These are phyloP conservation scores for Drosophila athabasca DNA, from an alignment of 1,140 invertebrate species.

Conservation along the genomic window DNA sequence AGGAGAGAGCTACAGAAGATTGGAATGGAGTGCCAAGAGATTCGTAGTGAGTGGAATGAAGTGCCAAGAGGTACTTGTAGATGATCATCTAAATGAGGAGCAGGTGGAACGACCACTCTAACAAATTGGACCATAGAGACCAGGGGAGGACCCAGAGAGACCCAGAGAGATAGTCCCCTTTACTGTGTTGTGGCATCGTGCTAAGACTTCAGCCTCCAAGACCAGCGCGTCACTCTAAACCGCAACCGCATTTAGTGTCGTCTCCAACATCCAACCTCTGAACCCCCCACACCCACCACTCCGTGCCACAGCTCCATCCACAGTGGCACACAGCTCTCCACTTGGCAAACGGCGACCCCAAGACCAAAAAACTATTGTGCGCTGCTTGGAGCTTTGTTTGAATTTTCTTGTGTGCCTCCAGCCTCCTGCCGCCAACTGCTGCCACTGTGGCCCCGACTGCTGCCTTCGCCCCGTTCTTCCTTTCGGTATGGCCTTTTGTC, in stretches of 20 bases:
- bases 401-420: constrained; percentile 33
- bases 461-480: not conserved
- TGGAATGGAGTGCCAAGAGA: constrained; percentile 12
- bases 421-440: constrained; percentile 12
- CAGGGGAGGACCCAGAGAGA: not conserved
- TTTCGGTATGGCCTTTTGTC: constrained; percentile 33
- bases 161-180: constrained; percentile 3
- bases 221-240: constrained; percentile 60
- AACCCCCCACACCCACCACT: not conserved
- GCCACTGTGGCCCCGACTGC: constrained; percentile 5
- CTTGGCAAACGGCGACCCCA: constrained; percentile 50
- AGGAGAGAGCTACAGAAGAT: not conserved
- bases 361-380: constrained; percentile 67
- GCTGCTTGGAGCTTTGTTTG: constrained; percentile 66
- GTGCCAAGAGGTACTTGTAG: constrained; percentile 19
- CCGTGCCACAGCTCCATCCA: constrained; percentile 7
- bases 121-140: constrained; percentile 62
- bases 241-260: constrained; percentile 67
- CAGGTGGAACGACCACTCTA: constrained; percentile 57
- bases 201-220: constrained; percentile 58
- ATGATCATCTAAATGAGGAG: constrained; percentile 26
- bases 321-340: not conserved
- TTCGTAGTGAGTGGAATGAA: constrained; percentile 27
- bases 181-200: constrained; percentile 30
- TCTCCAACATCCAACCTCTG: not conserved